Conservation (phyloP, 2,888 invertebrate species). For the Tinea trinotella region DNA sequence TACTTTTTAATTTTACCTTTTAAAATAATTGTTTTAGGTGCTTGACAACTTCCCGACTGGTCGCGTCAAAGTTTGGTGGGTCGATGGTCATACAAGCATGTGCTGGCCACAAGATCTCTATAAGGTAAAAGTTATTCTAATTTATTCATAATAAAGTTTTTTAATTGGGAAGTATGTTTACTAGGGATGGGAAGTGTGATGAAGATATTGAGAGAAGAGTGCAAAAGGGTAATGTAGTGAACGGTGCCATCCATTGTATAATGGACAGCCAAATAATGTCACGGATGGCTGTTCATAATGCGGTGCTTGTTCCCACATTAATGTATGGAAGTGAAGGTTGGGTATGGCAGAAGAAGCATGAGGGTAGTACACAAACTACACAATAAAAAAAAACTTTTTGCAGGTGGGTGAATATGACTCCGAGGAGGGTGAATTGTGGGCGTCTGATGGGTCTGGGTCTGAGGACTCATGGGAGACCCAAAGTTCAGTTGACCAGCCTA, state of each 20-base stretch:
- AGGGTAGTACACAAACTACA: neutral
- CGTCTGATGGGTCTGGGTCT: slow-evolving; percentile 76
- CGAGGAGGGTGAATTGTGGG: slow-evolving; percentile 82
- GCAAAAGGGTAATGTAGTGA: too few species aligned
- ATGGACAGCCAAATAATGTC: too few species aligned
- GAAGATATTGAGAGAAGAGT: too few species aligned
- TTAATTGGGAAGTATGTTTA: too few species aligned
- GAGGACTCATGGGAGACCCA: slow-evolving; percentile 91
- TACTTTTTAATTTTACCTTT: too few species aligned
- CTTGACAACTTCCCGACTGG: slow-evolving; percentile 91
- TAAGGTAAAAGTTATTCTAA: slow-evolving; percentile 58
- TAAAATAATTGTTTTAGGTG: slow-evolving; percentile 69
- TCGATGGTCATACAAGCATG: slow-evolving; percentile 86
- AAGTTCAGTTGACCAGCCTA: slow-evolving; percentile 64
- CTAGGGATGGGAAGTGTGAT: too few species aligned
- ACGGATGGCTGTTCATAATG: too few species aligned
- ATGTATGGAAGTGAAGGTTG: too few species aligned
- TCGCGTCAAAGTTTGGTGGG: slow-evolving; percentile 93
- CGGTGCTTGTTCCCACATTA: too few species aligned
- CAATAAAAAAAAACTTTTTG: neutral
- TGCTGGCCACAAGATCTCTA: slow-evolving; percentile 95
- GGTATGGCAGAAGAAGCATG: too few species aligned
- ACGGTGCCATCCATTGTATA: too few species aligned
- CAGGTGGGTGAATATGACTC: slow-evolving; percentile 81
- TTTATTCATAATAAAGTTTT: neutral